Evolutionary conservation across 2,797 vertebrate genomes (phyloP).

Genomic region (Crocodylus rhombifer): DNA sequence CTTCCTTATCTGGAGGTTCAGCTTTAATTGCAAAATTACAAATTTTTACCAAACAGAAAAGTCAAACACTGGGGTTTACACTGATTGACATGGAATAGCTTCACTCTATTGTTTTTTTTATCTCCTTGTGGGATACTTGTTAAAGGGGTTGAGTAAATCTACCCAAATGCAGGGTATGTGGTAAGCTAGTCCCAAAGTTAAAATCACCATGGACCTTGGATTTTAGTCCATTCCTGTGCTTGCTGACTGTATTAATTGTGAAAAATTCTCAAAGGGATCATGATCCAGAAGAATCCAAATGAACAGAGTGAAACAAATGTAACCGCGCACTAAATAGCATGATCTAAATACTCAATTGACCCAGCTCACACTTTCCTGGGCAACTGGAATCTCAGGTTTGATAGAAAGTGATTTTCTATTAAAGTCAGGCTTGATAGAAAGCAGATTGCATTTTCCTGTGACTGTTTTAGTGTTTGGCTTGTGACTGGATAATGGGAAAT

Average conservation of each 20-base stretch:
- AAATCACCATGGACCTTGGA: background rate
- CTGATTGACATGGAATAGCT: background rate
- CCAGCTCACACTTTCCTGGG: fast-evolving
- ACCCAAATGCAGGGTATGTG: background rate
- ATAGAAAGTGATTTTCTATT: background rate
- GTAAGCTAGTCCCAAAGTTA: background rate
- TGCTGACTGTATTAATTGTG: background rate
- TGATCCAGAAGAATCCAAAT: background rate
- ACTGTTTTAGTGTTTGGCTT: conserved; percentile 21
- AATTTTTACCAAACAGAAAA: background rate
- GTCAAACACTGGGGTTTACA: background rate
- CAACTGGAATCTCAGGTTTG: background rate
- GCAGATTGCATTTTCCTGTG: background rate
- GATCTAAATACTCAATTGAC: fast-evolving
- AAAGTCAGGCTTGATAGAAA: background rate
- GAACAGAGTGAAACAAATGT: background rate
- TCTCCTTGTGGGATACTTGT: background rate
- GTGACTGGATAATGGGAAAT: conserved; percentile 4
- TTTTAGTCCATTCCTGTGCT: background rate
- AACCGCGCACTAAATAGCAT: fast-evolving
- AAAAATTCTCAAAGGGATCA: background rate
- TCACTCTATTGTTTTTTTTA: background rate
- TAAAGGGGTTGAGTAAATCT: background rate
- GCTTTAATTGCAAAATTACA: background rate
- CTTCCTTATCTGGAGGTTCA: background rate